Conservation (phyloP, 2,797 vertebrate genomes). For the Sternarchorhynchus goeldii region DNA sequence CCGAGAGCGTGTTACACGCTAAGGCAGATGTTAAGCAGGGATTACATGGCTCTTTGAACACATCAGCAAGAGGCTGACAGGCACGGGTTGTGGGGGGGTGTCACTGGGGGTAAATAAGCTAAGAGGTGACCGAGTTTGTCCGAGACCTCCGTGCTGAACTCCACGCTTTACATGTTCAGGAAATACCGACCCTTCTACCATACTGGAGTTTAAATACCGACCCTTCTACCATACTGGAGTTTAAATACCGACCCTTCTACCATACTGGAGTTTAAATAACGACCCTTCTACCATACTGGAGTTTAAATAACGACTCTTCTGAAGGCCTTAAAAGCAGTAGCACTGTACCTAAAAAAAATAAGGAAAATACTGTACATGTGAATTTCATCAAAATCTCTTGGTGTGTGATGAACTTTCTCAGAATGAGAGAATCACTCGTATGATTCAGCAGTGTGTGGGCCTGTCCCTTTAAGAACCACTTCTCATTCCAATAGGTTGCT, state of each 20-base stretch:
- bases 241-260: background rate
- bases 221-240: too few relatives aligned
- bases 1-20: conserved; percentile 34
- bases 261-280: background rate
- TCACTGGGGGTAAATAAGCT: background rate
- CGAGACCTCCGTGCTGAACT: background rate
- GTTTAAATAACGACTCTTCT: conserved; percentile 6
- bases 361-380: conserved; percentile 22
- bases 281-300: background rate
- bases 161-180: background rate
- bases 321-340: conserved; percentile 8
- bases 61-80: conserved; percentile 2
- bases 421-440: conserved; percentile 1
- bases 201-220: too few relatives aligned
- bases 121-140: conserved; percentile 4
- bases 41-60: conserved; percentile 36
- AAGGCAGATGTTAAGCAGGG: conserved; percentile 37
- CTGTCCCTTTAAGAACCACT: conserved; percentile 37
- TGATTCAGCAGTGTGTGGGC: background rate
- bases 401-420: conserved; percentile 26
- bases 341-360: conserved; percentile 17
- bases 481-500: conserved; percentile 29
- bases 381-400: conserved; percentile 26
- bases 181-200: background rate
- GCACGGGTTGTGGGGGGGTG: background rate